phyloP scores from a whole-genome alignment of 2,113 vertebrate species.

The Lophius piscatorius region DNA sequence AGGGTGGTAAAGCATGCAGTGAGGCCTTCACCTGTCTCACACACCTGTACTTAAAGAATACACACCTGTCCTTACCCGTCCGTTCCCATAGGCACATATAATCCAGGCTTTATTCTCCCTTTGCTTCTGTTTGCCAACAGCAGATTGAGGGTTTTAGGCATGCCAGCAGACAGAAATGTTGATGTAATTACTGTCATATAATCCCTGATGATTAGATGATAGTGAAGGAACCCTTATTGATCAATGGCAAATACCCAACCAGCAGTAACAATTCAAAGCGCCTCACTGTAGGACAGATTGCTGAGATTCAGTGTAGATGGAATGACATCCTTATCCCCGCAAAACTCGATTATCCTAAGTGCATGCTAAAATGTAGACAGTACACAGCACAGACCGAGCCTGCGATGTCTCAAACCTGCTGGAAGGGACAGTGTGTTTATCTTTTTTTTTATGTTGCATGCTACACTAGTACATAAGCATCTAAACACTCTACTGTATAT shows the following conservation, averaged over 20 bases:
- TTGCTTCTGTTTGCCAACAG: conserved; percentile 57
- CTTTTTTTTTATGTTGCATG: conserved; percentile 28
- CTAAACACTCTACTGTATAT: conserved; percentile 48
- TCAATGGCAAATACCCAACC: conserved; percentile 21
- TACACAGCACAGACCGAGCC: neutral
- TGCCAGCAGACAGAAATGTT: conserved; percentile 19
- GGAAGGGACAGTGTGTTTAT: conserved; percentile 11
- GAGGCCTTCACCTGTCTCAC: conserved; percentile 68
- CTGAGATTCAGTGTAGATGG: conserved; percentile 8
- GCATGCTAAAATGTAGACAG: conserved; percentile 12
- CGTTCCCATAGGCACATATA: conserved; percentile 31
- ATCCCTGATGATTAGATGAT: conserved; percentile 39
- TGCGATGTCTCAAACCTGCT: neutral
- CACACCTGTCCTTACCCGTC: conserved; percentile 60
- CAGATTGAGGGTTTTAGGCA: conserved; percentile 20
- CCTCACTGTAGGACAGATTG: conserved; percentile 13
- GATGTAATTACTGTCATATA: conserved; percentile 47
- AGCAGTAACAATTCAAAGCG: conserved; percentile 3
- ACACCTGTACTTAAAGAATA: conserved; percentile 71
- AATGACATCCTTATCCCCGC: conserved; percentile 19
- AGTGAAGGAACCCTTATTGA: conserved; percentile 44
- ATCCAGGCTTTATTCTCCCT: conserved; percentile 34
- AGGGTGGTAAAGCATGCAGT: conserved; percentile 31
- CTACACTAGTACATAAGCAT: conserved; percentile 42
- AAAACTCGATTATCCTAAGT: conserved; percentile 37